Evolutionary conservation across 2,888 invertebrate species (phyloP).

Genomic region (Leptarthrus brevirostris): DNA sequence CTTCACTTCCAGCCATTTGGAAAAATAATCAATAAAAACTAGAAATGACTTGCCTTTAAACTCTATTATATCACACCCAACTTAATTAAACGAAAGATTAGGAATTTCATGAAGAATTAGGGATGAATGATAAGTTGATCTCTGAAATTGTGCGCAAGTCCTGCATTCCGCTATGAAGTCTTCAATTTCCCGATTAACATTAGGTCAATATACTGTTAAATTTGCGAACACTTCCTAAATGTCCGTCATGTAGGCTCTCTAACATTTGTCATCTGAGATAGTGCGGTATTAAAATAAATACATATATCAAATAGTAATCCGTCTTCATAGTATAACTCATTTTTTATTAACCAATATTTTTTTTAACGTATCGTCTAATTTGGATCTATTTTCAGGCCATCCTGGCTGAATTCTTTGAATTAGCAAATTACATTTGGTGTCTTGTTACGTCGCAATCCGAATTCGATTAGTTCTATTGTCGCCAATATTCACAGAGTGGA

Average conservation of each 20-base stretch:
- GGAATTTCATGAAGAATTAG: not conserved
- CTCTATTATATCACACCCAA: slow-evolving; percentile 2
- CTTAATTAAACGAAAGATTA: not conserved
- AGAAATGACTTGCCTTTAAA: not conserved
- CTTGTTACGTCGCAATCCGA: slow-evolving; percentile 32
- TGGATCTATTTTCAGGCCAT: slow-evolving; percentile 7
- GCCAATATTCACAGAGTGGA: no score
- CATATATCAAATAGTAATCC: slow-evolving; percentile 26
- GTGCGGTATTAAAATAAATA: slow-evolving; percentile 32
- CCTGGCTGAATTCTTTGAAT: no score
- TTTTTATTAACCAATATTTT: slow-evolving; percentile 15
- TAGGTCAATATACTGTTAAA: slow-evolving; percentile 45
- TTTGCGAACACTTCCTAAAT: slow-evolving; percentile 47
- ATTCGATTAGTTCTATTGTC: not conserved
- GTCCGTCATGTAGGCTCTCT: slow-evolving; percentile 40
- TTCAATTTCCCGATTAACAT: slow-evolving; percentile 47
- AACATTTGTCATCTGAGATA: slow-evolving; percentile 27
- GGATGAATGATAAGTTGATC: not conserved
- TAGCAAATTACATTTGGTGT: not conserved
- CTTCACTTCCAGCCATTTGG: slow-evolving; percentile 3
- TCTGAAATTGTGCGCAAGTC: slow-evolving; percentile 1
- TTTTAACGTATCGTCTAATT: not conserved
- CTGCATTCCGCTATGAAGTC: slow-evolving; percentile 1
- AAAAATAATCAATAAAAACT: not conserved
- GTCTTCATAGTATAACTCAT: slow-evolving; percentile 21